phyloP scores from a whole-genome alignment of 2,797 vertebrate species.

The Chelon labrosus region DNA sequence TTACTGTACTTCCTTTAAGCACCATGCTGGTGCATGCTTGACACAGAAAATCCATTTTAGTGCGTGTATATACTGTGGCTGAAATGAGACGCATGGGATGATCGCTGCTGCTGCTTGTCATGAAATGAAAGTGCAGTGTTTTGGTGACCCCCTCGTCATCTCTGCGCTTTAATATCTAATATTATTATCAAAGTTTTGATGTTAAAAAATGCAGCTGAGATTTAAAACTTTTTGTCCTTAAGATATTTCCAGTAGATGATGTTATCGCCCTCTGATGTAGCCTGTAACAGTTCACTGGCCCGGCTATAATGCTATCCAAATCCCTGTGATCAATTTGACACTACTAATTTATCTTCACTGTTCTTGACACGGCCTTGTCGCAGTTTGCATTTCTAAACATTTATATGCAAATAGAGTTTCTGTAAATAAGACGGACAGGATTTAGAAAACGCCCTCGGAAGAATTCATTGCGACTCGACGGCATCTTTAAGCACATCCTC shows the following conservation, averaged over 20 bases:
- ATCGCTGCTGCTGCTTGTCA: background rate
- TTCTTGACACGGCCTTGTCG: background rate
- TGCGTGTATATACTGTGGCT: background rate
- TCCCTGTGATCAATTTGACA: too few species aligned
- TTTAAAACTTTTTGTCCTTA: background rate
- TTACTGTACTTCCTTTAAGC: conserved; percentile 16
- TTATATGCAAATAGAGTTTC: background rate
- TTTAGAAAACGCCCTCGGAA: too few species aligned
- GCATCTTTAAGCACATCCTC: too few species aligned
- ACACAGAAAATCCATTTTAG: conserved; percentile 28
- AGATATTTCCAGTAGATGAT: too few species aligned
- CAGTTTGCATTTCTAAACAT: background rate
- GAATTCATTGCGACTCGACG: too few species aligned
- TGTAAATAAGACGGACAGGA: background rate
- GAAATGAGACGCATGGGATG: background rate
- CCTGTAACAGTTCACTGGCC: background rate
- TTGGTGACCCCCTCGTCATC: background rate
- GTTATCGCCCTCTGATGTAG: background rate
- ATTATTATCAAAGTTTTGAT: background rate
- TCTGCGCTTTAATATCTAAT: background rate
- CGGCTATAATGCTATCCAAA: too few species aligned
- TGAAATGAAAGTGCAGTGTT: background rate
- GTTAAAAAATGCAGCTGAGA: background rate
- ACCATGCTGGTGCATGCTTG: conserved; percentile 21
- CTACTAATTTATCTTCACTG: too few species aligned